Conservation (phyloP, 2,888 invertebrate genomes). For the Sphecodes monilicornis region DNA sequence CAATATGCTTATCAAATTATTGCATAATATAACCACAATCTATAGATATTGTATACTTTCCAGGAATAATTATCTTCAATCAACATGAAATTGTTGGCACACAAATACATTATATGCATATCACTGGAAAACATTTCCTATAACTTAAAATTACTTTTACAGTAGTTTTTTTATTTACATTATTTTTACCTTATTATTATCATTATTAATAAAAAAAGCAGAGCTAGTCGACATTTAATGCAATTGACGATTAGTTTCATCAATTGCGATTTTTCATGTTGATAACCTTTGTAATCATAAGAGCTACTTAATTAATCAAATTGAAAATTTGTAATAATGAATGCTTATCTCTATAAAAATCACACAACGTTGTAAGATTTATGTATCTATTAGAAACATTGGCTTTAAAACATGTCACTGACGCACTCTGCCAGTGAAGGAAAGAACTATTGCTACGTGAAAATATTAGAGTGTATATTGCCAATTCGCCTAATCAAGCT, state of each 20-base stretch:
- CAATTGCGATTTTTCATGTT: not conserved
- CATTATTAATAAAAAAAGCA: not conserved
- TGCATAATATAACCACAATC: not conserved
- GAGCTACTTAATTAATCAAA: not conserved
- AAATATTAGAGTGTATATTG: constrained; percentile 26
- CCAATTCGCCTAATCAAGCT: constrained; percentile 44
- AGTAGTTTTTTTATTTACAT: not conserved
- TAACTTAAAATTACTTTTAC: too few species aligned
- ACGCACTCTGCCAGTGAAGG: constrained; percentile 43
- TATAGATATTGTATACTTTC: not conserved
- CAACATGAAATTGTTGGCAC: not conserved
- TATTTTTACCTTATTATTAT: not conserved
- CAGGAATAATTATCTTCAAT: not conserved
- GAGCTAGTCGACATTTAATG: not conserved
- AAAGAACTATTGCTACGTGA: constrained; percentile 24
- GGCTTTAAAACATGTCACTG: constrained; percentile 29
- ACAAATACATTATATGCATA: not conserved
- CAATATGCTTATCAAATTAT: too few species aligned
- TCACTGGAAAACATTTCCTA: not conserved
- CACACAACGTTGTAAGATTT: not conserved
- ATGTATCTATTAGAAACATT: not conserved
- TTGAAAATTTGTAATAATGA: not conserved
- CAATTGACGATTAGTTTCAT: not conserved
- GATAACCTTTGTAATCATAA: not conserved
- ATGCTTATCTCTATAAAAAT: not conserved